phyloP scores from a whole-genome alignment of 2,888 invertebrate genomes.

The Andricus curvator region DNA sequence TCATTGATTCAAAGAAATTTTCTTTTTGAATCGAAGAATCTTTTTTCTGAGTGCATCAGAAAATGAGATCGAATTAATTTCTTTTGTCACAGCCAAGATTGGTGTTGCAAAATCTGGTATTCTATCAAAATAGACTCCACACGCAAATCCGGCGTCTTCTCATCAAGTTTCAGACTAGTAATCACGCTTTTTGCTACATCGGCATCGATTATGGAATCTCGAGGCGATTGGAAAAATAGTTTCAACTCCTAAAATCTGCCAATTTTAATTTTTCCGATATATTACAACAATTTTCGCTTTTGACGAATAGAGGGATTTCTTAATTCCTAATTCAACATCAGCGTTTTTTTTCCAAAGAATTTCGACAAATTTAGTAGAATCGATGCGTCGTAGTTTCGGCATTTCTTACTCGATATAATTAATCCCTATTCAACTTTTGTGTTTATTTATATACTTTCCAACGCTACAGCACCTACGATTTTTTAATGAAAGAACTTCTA shows the following conservation, averaged over 20 bases:
- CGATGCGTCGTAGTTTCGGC: slow-evolving; percentile 11
- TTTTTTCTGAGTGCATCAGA: background rate
- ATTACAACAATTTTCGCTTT: slow-evolving; percentile 13
- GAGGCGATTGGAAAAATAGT: slow-evolving; percentile 27
- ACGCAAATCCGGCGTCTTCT: slow-evolving; percentile 3
- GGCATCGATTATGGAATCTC: slow-evolving; percentile 3
- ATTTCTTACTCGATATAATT: slow-evolving; percentile 21
- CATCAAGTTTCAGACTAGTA: slow-evolving; percentile 6
- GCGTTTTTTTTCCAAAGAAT: background rate
- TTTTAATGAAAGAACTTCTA: slow-evolving; percentile 14
- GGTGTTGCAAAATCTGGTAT: slow-evolving; percentile 34
- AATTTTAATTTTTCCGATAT: slow-evolving; percentile 7
- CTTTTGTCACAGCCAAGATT: slow-evolving; percentile 36
- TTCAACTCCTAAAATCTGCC: slow-evolving; percentile 32
- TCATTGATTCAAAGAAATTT: too few relatives aligned
- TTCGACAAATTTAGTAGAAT: slow-evolving; percentile 11
- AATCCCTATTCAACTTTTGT: slow-evolving; percentile 9
- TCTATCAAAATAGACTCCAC: slow-evolving; percentile 35
- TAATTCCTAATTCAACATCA: background rate
- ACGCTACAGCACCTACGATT: slow-evolving; percentile 35
- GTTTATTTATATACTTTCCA: slow-evolving; percentile 33
- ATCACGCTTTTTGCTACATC: background rate
- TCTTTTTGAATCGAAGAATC: too few relatives aligned
- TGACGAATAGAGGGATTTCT: background rate
- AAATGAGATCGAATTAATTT: slow-evolving; percentile 30